A percentile compares a stretch with the other conserved stretches of the same genome.
phyloP scores from a whole-genome alignment of 2,797 vertebrate species.

The Hypotaenidia philippensis region DNA sequence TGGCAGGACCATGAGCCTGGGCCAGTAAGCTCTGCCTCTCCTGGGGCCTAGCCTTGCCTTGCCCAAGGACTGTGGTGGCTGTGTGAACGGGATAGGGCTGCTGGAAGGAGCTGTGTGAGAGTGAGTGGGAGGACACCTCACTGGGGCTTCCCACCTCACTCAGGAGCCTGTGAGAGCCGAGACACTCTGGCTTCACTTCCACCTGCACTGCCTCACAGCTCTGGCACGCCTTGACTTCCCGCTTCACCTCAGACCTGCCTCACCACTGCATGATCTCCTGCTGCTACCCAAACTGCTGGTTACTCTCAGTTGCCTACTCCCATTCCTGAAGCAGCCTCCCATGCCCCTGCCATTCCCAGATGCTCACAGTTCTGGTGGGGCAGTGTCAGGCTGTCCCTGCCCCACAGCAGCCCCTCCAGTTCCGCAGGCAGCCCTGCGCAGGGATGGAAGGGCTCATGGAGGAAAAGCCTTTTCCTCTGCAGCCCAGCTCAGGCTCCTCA shows the following conservation, averaged over 20 bases:
- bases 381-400: neutral
- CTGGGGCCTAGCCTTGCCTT: neutral
- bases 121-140: accelerated
- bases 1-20: neutral
- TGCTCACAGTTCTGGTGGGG: accelerated
- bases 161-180: neutral
- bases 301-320: neutral
- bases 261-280: neutral
- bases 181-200: neutral
- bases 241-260: neutral
- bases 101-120: neutral
- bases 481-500: neutral
- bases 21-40: neutral
- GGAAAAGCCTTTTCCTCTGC: neutral
- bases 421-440: accelerated
- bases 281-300: neutral
- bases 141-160: neutral
- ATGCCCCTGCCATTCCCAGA: accelerated
- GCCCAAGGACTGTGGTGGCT: accelerated
- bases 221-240: neutral
- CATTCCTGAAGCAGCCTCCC: neutral
- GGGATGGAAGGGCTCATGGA: neutral
- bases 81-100: neutral
- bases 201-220: neutral
- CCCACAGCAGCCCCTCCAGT: neutral